Evolutionary conservation across 2,888 invertebrate genomes (phyloP).

Genomic region (Ectemnius continuus): DNA sequence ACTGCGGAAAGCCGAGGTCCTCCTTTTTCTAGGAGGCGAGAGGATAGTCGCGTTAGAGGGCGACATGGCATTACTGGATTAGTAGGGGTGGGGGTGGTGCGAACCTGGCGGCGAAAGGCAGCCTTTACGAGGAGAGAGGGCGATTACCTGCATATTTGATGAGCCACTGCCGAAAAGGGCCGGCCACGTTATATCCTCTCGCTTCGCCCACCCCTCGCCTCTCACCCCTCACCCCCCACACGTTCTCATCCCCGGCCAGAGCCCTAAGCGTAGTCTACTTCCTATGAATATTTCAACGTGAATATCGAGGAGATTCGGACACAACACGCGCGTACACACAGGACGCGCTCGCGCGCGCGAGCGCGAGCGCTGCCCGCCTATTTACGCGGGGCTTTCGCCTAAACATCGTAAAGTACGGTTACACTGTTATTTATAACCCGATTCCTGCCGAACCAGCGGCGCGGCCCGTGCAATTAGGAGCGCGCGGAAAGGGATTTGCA

Average conservation of each 20-base stretch:
- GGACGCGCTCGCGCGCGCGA: no score
- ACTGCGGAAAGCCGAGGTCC: slow-evolving; percentile 15
- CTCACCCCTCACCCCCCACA: no score
- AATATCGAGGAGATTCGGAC: not conserved
- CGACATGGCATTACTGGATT: slow-evolving; percentile 43
- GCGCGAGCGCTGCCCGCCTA: no score
- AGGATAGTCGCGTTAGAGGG: slow-evolving; percentile 28
- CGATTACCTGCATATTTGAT: slow-evolving; percentile 69
- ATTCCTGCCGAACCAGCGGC: not conserved
- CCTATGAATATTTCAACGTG: slow-evolving; percentile 24
- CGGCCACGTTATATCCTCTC: no score
- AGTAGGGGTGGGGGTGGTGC: slow-evolving; percentile 24
- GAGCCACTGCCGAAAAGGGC: slow-evolving; percentile 31
- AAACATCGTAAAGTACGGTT: no score
- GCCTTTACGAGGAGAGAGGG: slow-evolving; percentile 51
- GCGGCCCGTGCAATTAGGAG: no score
- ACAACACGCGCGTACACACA: no score
- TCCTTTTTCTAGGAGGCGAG: slow-evolving; percentile 21
- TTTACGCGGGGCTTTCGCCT: no score
- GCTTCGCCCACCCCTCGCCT: no score
- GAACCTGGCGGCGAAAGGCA: slow-evolving; percentile 36
- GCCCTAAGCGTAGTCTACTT: slow-evolving; percentile 13
- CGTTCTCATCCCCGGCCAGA: not conserved
- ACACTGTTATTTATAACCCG: no score
- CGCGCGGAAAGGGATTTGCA: no score